These are phyloP conservation scores for Amphiprion ocellaris DNA, from an alignment of 2,113 vertebrate species.

Conservation along the genomic window DNA sequence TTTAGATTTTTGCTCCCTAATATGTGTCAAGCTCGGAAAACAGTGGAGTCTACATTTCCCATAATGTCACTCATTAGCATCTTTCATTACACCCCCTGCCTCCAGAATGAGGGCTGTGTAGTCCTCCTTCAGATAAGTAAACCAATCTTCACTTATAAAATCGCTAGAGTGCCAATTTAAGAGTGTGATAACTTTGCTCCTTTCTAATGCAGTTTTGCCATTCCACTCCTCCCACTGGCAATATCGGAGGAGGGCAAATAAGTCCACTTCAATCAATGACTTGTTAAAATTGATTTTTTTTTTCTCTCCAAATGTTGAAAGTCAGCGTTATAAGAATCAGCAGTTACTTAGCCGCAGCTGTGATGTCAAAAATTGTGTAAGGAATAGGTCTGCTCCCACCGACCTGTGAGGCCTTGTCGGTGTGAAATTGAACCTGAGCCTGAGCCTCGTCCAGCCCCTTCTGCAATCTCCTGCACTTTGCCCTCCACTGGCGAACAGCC, in stretches of 20 bases:
- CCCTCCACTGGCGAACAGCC: slow-evolving; percentile 90
- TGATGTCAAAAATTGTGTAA: slow-evolving; percentile 17
- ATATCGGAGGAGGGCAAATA: background rate
- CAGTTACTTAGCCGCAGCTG: slow-evolving; percentile 8
- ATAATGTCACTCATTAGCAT: background rate
- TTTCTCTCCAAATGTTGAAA: slow-evolving; percentile 4
- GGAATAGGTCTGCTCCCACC: slow-evolving; percentile 41
- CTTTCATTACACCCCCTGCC: slow-evolving; percentile 9
- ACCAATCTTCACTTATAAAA: background rate
- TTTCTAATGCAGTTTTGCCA: background rate
- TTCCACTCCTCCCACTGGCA: background rate
- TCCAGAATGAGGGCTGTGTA: background rate
- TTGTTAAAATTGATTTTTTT: background rate
- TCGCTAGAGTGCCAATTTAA: background rate
- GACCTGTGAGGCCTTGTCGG: slow-evolving; percentile 87
- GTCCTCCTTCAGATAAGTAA: background rate
- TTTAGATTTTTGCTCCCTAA: background rate
- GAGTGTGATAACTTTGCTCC: background rate
- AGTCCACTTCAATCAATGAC: background rate
- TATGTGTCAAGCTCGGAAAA: slow-evolving; percentile 11
- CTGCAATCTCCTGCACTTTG: slow-evolving; percentile 89
- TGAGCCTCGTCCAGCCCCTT: slow-evolving; percentile 86
- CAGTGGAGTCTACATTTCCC: background rate
- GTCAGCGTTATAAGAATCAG: slow-evolving; percentile 1
- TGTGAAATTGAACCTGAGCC: slow-evolving; percentile 73